phyloP scores from a whole-genome alignment of 1,140 invertebrate species.

The Drosophila erecta region DNA sequence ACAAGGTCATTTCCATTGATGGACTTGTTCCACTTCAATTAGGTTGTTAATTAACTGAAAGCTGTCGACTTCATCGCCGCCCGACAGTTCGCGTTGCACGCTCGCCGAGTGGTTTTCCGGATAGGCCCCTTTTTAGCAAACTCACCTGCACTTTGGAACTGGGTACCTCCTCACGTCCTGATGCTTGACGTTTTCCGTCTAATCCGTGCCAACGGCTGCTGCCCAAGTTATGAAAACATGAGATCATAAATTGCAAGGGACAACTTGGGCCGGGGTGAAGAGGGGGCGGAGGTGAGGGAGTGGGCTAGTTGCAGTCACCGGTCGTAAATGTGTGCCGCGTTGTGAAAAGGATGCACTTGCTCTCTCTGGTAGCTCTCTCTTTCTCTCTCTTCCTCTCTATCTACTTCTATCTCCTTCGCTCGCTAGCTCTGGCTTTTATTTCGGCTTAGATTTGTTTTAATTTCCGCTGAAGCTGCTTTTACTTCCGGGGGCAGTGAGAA shows the following conservation, averaged over 20 bases:
- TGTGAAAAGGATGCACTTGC: conserved; percentile 30
- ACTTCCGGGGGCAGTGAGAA: conserved; percentile 52
- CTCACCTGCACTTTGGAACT: conserved; percentile 33
- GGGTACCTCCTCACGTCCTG: conserved; percentile 8
- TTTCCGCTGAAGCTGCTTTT: conserved; percentile 65
- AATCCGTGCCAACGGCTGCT: conserved; percentile 44
- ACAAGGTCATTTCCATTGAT: background rate
- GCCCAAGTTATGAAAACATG: conserved; percentile 60
- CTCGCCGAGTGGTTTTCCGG: background rate
- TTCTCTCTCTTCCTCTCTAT: background rate
- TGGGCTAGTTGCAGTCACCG: conserved; percentile 42
- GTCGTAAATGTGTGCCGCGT: conserved; percentile 44
- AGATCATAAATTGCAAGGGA: conserved; percentile 63
- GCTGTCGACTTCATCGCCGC: background rate
- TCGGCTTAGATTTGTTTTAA: conserved; percentile 68
- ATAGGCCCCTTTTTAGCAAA: background rate
- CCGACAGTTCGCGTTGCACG: background rate
- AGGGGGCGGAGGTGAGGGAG: conserved; percentile 9
- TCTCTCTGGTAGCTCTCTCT: conserved; percentile 23
- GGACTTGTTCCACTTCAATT: background rate
- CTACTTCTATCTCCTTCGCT: background rate
- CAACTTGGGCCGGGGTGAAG: conserved; percentile 8
- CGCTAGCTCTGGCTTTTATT: conserved; percentile 22
- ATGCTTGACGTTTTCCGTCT: conserved; percentile 51
- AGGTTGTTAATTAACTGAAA: background rate